Base-by-base conservation (phyloP, 2,888 invertebrate species). In the Ophion slaviceki region DNA sequence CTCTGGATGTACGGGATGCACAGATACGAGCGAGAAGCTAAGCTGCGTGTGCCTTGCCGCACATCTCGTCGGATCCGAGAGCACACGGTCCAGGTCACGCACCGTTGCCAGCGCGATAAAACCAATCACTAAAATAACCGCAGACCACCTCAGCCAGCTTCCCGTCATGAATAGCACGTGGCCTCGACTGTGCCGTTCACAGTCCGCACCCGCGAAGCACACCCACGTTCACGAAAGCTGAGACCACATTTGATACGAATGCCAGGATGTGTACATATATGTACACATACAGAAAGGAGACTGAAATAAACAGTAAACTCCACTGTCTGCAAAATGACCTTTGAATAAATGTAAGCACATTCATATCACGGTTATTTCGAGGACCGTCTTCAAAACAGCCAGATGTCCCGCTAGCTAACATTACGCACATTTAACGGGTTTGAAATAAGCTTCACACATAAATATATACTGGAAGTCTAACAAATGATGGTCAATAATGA, bases 51-150 rank as follows among this genome's bases (percentile, higher is more conserved):
- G 66, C 67, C 61, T 61, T 68, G 81, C 68, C 68, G 66, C 80
- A 83, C 72, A 86, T 86, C 74, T 78, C 83, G 80, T 70, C 40
- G 83, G 74, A 80, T 81, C 61, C 68, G 78, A 80, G 78, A 66
- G 80, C 70, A 78, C 53, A 53, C 81, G 89, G 89, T 87, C 88
- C 91, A 88, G 90, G 90, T 91, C 91, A 90, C 91, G 89, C 91
- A 91, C 91, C 90, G 92, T 92, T 93, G 92, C 92, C 92, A 92
- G 90, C 91, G 92, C 92, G 92, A 92, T 93, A 93, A 93, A 93
- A 93, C 92, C 93, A 92, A 93, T 93, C 92, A 92, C 92, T 92
- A 92, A 93, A 93, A 93, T 93, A 93, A 93, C 92, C 92, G 90
- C 92, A 90, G 91, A 89, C 91, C 92, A 92, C 90, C 92, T 91